Evolutionary conservation across 2,888 invertebrate genomes (phyloP), one percentile per base, ranked within the genome.

Genomic region (Eupithecia dodoneata): DNA sequence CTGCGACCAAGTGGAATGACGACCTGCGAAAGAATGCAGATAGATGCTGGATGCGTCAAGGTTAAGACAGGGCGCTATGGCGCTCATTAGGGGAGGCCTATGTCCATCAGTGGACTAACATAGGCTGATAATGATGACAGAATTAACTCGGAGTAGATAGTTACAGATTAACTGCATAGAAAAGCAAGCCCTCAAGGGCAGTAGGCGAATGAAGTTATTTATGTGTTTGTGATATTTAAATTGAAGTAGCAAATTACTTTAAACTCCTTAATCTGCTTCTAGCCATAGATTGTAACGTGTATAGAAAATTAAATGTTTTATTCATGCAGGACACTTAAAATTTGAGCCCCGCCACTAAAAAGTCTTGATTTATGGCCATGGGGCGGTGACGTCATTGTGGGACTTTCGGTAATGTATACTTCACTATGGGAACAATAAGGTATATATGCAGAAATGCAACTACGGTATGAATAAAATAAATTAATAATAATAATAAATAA

Each of bases 301-400:
- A 86, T 84, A 85, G 85, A 81, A 86, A 92, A 93, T 93, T 86
- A 92, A 92, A 93, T 93, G 91, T 92, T 89, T 93, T 93, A 93
- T 93, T 92, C 93, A 93, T 93, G 87, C 93, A 92, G 92, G 87
- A 79, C 84, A 86, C 86, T 92, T 87, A 90, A 90, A 88, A 84
- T 89, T 90, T 90, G 87, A 87, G 87, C 79, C 88, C 83, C 81
- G 78, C 83, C 87, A 87, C 87, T 90, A 91, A 92, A 91, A 91
- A 87, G 89, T 86, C 84, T 85, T 91, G 91, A 92, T 92, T 92
- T 92, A 93, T 90, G 82, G 81, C 83, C 79, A 79, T 80, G 82
- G 87, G 86, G 85, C 83, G 85, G 84, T 84, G 85, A 86, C 85
- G 79, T 85, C 84, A 83, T 81, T 45, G 82, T 49, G 82, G 77